Conservation (phyloP, 1,140 invertebrate species). For the Bombus pascuorum region DNA sequence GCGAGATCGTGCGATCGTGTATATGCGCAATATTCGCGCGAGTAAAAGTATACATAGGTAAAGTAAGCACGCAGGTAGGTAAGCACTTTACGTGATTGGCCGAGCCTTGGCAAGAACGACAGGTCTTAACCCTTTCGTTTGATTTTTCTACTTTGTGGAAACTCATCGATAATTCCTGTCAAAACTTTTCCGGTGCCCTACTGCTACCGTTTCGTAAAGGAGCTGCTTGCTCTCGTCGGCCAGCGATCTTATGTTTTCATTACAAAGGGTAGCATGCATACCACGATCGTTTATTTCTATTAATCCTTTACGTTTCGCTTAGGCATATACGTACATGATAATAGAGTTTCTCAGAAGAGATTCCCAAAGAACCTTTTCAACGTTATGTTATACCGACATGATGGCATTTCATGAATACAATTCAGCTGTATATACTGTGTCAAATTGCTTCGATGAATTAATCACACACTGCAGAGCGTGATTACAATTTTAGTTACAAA, state of each 20-base stretch:
- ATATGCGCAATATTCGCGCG: conserved; percentile 18
- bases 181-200: conserved; percentile 14
- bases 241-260: background rate
- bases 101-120: conserved; percentile 63
- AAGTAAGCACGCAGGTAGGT: conserved; percentile 11
- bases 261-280: too few relatives aligned
- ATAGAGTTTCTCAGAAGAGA: conserved; percentile 40
- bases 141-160: conserved; percentile 12
- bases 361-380: conserved; percentile 49
- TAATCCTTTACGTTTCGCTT: conserved; percentile 44
- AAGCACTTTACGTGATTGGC: conserved; percentile 76
- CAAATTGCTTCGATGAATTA: conserved; percentile 59
- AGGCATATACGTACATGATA: conserved; percentile 29
- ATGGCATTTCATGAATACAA: conserved; percentile 47
- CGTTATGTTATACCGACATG: conserved; percentile 11
- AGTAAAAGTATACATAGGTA: conserved; percentile 25
- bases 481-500: background rate
- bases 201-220: background rate
- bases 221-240: background rate
- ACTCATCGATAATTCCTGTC: conserved; percentile 22
- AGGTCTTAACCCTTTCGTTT: conserved; percentile 55
- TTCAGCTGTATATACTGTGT: conserved; percentile 12
- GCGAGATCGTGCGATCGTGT: background rate
- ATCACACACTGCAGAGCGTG: conserved; percentile 25
- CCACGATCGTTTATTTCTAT: background rate